Percentiles rank a stretch among this genome's conserved stretches.
Conservation (phyloP, 2,113 vertebrate genomes). For the Choloepus hoffmanni region DNA sequence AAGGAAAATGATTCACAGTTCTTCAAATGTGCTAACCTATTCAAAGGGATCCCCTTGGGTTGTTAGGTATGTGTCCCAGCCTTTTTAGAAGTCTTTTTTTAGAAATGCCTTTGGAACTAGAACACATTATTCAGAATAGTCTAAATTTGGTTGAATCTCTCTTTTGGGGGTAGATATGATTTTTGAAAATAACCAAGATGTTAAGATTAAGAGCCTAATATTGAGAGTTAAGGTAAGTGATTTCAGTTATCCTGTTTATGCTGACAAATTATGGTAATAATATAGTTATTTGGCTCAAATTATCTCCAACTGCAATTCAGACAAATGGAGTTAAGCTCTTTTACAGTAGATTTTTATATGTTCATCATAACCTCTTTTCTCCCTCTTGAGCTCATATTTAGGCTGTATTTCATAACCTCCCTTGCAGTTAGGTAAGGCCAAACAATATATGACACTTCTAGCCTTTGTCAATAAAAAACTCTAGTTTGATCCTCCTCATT, state of each 20-base stretch:
- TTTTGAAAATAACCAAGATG: conserved; percentile 27
- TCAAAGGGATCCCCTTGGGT: not conserved
- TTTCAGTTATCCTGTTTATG: conserved; percentile 17
- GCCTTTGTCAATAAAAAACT: not conserved
- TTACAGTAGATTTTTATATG: not conserved
- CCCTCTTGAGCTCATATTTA: not conserved
- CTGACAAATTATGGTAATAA: conserved; percentile 23
- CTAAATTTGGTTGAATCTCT: not conserved
- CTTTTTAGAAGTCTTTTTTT: not conserved
- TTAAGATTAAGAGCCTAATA: not conserved
- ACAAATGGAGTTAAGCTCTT: not conserved
- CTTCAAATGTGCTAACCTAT: not conserved
- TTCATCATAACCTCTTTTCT: conserved; percentile 41
- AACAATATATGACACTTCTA: not conserved
- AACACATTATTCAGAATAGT: not conserved
- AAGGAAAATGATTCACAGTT: not conserved
- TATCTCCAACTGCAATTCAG: not conserved
- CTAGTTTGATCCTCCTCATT: not conserved
- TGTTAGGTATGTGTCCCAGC: not conserved
- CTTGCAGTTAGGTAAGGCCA: not conserved
- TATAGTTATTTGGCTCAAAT: conserved; percentile 17
- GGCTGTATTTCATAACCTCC: not conserved
- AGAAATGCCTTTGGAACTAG: not conserved
- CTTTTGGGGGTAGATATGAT: not conserved
- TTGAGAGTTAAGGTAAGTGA: not conserved